Percentiles rank a stretch among this genome's conserved stretches.
phyloP scores from a whole-genome alignment of 92 coral and sea anemone genomes.

The Palythoa grandis region DNA sequence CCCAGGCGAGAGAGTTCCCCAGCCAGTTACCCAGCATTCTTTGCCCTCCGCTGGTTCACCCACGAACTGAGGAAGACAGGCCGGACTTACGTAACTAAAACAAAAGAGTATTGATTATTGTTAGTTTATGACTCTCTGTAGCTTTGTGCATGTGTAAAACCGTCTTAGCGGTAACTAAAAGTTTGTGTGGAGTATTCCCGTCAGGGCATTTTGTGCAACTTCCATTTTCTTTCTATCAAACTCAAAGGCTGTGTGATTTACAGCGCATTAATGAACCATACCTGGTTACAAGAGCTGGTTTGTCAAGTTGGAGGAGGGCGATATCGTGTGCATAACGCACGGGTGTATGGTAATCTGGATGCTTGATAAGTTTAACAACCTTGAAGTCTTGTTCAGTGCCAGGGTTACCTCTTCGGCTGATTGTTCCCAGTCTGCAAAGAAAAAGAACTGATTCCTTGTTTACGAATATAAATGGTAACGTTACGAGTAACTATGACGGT shows the following conservation, averaged over 20 bases:
- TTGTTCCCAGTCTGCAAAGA: conserved; percentile 17
- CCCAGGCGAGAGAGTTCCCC: conserved; percentile 35
- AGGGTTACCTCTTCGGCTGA: conserved; percentile 27
- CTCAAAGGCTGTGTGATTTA: too few relatives aligned
- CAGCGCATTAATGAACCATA: neutral
- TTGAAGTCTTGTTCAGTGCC: conserved; percentile 60
- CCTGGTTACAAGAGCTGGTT: conserved; percentile 37
- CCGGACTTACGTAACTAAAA: conserved; percentile 21
- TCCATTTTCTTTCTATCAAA: too few relatives aligned
- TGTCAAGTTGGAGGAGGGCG: conserved; percentile 54
- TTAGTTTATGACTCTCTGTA: neutral
- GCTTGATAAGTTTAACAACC: conserved; percentile 39
- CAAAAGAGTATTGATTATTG: neutral
- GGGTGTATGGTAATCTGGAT: conserved; percentile 46
- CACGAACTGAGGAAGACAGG: conserved; percentile 30
- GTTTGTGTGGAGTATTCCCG: too few relatives aligned
- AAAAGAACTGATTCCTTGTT: neutral
- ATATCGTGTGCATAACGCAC: conserved; percentile 48
- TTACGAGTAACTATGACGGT: too few relatives aligned
- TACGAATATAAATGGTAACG: too few relatives aligned
- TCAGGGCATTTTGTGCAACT: too few relatives aligned
- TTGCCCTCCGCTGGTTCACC: conserved; percentile 35
- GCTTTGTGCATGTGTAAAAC: too few relatives aligned
- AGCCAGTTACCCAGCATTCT: conserved; percentile 46
- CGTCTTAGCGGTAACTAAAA: too few relatives aligned